phyloP scores from a whole-genome alignment of 2,113 vertebrate genomes.

The Elephas maximus region DNA sequence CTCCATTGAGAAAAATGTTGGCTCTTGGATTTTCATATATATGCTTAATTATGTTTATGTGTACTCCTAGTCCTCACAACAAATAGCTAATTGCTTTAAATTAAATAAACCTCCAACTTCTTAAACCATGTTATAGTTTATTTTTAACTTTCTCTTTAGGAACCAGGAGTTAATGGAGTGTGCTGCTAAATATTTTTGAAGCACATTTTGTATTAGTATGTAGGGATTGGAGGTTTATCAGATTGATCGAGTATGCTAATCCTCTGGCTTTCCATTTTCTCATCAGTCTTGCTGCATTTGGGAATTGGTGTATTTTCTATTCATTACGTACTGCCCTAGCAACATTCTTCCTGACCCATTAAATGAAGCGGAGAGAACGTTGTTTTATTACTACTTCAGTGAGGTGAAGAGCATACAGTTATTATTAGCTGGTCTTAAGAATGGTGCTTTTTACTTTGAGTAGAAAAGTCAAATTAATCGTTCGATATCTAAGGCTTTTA shows the following conservation, averaged over 20 bases:
- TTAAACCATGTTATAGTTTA: constrained; percentile 63
- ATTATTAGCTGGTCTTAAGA: constrained; percentile 47
- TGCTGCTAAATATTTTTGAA: constrained; percentile 50
- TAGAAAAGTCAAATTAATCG: constrained; percentile 61
- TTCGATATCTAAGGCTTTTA: constrained; percentile 59
- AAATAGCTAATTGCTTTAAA: constrained; percentile 70
- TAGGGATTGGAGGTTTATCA: not conserved
- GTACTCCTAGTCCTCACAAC: constrained; percentile 43
- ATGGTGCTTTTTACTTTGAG: constrained; percentile 54
- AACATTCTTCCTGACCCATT: constrained; percentile 65
- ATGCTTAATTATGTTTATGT: not conserved
- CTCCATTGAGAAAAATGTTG: too few species aligned
- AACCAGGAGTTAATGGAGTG: not conserved
- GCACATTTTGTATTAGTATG: constrained; percentile 2
- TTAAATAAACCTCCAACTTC: constrained; percentile 64
- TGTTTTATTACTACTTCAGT: constrained; percentile 72
- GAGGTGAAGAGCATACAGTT: not conserved
- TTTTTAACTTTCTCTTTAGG: constrained; percentile 67
- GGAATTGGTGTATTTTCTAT: constrained; percentile 35
- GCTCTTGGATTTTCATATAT: too few species aligned
- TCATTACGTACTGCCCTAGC: constrained; percentile 50
- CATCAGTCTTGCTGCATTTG: constrained; percentile 23
- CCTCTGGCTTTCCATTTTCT: constrained; percentile 45
- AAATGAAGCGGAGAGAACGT: constrained; percentile 64
- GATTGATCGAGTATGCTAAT: constrained; percentile 34